Evolutionary conservation across 2,888 invertebrate species (phyloP), one percentile per base, ranked within the genome.

Genomic region (Eremobia ochroleuca): DNA sequence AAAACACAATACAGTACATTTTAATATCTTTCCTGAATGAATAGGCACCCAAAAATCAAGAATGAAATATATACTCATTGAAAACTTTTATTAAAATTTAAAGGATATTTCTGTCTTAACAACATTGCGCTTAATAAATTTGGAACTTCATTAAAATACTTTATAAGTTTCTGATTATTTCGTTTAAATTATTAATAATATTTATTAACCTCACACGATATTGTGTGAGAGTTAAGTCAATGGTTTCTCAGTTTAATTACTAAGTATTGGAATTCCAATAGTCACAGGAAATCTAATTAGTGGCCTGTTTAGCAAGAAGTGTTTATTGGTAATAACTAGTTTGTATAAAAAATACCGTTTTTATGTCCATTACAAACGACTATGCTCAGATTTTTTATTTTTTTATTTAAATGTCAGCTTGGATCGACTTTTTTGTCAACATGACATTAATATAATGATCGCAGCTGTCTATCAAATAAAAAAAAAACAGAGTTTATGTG

Each of bases 181-280:
- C 43, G 4, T 58, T 34, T 34, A 31, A 37, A 58, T 62, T 31
- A 64, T 21, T 49, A 65, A n/a, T 34, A 34, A 28, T 11, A 37
- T 37, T 64, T 31, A 46, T 31, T 62, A 55, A 18, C 2, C 21
- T 4, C 21, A 21, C 25, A 49, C 25, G 3, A 49, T 18, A 55
- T 49, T 43, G 28, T 58, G n/a, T 28, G 1, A 49, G 18, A 68
- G 31, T 34, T 80, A 52, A 70, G 69, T 77, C 77, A 46, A 40
- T 66, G 5, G 28, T 77, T 59, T 61, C n/a, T 40, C 34, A 82
- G 25, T 34, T 25, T 49, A 70, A 70, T 43, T 65, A 66, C 28
- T 40, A 52, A n/a, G 3, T 52, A 59, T 68, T 59, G 59, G 31
- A 55, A 49, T 82, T 79, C 46, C 69, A 61, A 13, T 40, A n/a